Evolutionary conservation across 2,113 vertebrate species (phyloP), one percentile per base, ranked within the genome.

Genomic region (Phylloscopus trochilus): DNA sequence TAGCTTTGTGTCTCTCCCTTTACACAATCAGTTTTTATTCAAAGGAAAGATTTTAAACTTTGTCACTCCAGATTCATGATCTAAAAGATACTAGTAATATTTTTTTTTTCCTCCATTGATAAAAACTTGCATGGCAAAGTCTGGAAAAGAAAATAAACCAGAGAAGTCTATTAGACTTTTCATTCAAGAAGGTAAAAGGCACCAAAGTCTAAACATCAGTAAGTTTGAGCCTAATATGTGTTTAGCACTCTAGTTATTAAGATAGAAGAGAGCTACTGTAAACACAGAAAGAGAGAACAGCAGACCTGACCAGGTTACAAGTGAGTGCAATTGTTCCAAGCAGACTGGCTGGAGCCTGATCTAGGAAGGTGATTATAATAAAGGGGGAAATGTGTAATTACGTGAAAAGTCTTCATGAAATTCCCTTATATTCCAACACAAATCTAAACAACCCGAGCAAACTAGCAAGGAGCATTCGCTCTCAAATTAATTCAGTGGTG

Each of bases 311-410:
- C 44, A 97, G 83, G 79, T 93, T 91, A 83, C 22, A 2, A 90
- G 46, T 62, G 58, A 96, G 69, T 46, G 16, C 77, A 97, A 97
- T 92, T 97, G 97, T 96, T 97, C 92, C 96, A 97, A 97, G 96
- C 96, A 98, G 98, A 98, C 98, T 96, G 90, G 96, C 97, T 91
- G 96, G 97, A 99, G 97, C 97, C 97, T 92, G 92, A 96, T 96
- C 96, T 97, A 97, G 97, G 97, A 98, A 98, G 96, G 96, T 97
- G 97, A 98, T 95, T 95, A 62, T 84, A 97, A 97, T 75, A 94
- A 95, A 95, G 92, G 13, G 95, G 83, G 95, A 96, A 94, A 97
- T 78, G 2, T 68, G 72, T n/a, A 95, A 97, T 94, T 91, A 93
- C 47, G 72, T 82, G 76, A 87, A 62, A 83, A 87, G 72, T 43